Evolutionary conservation across 2,888 invertebrate species (phyloP).

Genomic region (Scaptodrosophila latifasciaeformis): DNA sequence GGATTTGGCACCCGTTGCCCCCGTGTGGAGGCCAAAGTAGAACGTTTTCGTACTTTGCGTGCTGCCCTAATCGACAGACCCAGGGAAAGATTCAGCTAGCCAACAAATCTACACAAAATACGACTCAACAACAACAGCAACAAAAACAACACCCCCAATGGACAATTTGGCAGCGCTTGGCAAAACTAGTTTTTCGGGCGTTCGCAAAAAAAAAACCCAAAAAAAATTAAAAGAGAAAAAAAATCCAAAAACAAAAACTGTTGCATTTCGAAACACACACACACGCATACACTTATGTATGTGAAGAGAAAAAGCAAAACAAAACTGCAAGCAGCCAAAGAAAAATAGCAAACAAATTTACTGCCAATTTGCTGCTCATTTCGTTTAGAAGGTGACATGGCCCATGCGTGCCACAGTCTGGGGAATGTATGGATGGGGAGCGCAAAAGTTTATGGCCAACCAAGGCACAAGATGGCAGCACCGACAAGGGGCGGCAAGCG

Average conservation of each 20-base stretch:
- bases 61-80: conserved; percentile 33
- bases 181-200: conserved; percentile 52
- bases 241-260: conserved; percentile 43
- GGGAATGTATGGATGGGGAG: too few species aligned
- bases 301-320: conserved; percentile 24
- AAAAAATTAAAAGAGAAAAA: too few species aligned
- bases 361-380: conserved; percentile 67
- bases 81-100: too few species aligned
- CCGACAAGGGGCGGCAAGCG: too few species aligned
- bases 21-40: not conserved
- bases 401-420: conserved; percentile 56
- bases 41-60: conserved; percentile 36
- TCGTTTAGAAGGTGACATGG: conserved; percentile 66
- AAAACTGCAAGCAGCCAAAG: conserved; percentile 39
- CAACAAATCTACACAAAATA: too few species aligned
- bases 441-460: too few species aligned
- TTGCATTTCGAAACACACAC: conserved; percentile 32
- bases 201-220: too few species aligned
- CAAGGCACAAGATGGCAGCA: too few species aligned
- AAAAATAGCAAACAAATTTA: conserved; percentile 67
- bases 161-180: conserved; percentile 38
- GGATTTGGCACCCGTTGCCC: not conserved
- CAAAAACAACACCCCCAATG: conserved; percentile 14
- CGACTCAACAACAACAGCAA: not conserved
- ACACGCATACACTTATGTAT: not conserved